Evolutionary conservation across 2,888 invertebrate species (phyloP), one percentile per base, ranked within the genome.

Genomic region (Ectemnius cavifrons): DNA sequence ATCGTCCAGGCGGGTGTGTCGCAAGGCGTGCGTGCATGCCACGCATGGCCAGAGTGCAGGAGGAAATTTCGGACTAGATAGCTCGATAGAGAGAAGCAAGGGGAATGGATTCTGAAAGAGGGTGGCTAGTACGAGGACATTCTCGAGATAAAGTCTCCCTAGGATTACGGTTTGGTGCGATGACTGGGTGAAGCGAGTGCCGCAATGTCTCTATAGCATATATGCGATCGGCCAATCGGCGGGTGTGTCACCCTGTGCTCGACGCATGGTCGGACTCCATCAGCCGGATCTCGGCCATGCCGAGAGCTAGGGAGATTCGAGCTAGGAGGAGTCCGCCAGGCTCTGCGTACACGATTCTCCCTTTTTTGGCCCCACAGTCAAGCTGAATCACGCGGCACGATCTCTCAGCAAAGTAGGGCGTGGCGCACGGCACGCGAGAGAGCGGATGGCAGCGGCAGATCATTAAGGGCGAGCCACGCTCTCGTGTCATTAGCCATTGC

Each of bases 201-300:
- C 70, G 81, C 81, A 81, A 79, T 81, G 66, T 73, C 77, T 81
- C 81, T 81, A 67, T 81, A 81, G 79, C 75, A 73, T 79, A 71
- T 16, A 16, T 60, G 63, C 68, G 71, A 74, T 68, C 73, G 73
- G 69, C 75, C 79, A 80, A 81, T 72, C 77, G 67, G 76, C 78
- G 82, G 82, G 78, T 78, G 82, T 82, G 82, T 82, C 82, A 80
- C 46, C 75, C 75, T 77, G 71, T 73, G 71, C 77, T 79, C 73
- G 78, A 81, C 79, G 73, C 77, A 81, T 81, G 79, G 75, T 67
- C 73, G 67, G 61, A 72, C 68, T 71, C 61, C 45, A 45, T 27
- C 16, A n/a, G 52, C 46, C 59, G n/a, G 52, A 52, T 69, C 61
- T 59, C 63, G n/a, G 59, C 16, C 16, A 65, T 59, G 45, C 62